Evolutionary conservation across 23 tunicate genomes (phyloP).

Genomic region (Ciona savignyi): DNA sequence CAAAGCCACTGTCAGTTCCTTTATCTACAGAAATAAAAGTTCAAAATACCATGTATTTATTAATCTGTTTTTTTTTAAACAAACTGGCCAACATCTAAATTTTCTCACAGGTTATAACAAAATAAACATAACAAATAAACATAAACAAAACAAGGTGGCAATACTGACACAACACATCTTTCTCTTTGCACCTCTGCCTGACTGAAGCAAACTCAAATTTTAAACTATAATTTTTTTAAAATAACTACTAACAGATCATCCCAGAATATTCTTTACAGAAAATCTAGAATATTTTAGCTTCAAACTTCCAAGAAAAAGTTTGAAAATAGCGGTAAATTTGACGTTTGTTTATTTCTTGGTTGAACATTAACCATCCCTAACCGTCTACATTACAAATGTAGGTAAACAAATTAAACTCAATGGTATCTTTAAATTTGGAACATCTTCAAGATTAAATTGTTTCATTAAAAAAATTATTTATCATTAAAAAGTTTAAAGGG

Average conservation of each 20-base stretch:
- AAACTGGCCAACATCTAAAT: not conserved
- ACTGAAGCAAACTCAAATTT: not conserved
- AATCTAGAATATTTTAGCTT: too few relatives aligned
- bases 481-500: too few relatives aligned
- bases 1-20: slow-evolving; percentile 92
- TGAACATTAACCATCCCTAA: not conserved
- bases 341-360: not conserved
- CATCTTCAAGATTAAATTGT: too few relatives aligned
- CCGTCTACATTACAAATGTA: not conserved
- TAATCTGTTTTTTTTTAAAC: too few relatives aligned
- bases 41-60: not conserved
- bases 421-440: too few relatives aligned
- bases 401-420: too few relatives aligned
- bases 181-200: not conserved
- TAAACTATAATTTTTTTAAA: too few relatives aligned
- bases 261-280: too few relatives aligned
- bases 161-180: not conserved
- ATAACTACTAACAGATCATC: too few relatives aligned
- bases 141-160: not conserved
- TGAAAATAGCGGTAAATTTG: not conserved
- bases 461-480: too few relatives aligned
- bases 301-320: too few relatives aligned
- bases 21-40: slow-evolving; percentile 2
- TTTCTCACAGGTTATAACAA: not conserved
- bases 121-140: not conserved